phyloP scores from a whole-genome alignment of 2,797 vertebrate genomes.

The Squalus acanthias region DNA sequence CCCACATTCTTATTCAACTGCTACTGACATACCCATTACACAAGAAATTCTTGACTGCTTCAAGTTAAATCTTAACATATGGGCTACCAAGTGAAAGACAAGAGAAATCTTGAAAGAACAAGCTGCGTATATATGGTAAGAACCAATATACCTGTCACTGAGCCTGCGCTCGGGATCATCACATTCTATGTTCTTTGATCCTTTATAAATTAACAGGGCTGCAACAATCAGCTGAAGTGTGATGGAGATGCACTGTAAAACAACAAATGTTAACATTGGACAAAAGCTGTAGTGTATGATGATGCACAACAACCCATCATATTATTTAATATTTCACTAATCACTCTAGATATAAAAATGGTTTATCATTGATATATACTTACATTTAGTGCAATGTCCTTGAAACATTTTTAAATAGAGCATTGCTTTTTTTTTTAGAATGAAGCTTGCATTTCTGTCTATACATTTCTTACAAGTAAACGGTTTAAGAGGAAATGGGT shows the following conservation, averaged over 20 bases:
- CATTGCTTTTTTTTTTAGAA: neutral
- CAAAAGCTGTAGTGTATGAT: conserved; percentile 42
- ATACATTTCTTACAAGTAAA: neutral
- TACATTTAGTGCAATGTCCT: neutral
- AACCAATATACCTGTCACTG: conserved; percentile 43
- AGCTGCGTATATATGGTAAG: neutral
- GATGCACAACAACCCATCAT: neutral
- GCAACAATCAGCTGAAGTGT: conserved; percentile 40
- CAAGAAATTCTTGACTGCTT: neutral
- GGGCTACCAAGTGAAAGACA: conserved; percentile 19
- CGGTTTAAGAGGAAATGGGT: neutral
- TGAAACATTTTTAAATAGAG: neutral
- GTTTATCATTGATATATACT: neutral
- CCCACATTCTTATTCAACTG: neutral
- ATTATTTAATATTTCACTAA: neutral
- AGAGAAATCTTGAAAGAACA: neutral
- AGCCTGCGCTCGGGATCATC: conserved; percentile 38
- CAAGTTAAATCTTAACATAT: neutral
- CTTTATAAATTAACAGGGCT: conserved; percentile 43
- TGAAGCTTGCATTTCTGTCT: neutral
- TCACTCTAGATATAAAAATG: neutral
- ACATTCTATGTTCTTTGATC: conserved; percentile 42
- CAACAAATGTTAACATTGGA: conserved; percentile 41
- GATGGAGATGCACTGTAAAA: conserved; percentile 41
- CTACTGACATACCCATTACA: neutral